Conservation (phyloP, 2,888 invertebrate species). For the Drosophila paracracens region DNA sequence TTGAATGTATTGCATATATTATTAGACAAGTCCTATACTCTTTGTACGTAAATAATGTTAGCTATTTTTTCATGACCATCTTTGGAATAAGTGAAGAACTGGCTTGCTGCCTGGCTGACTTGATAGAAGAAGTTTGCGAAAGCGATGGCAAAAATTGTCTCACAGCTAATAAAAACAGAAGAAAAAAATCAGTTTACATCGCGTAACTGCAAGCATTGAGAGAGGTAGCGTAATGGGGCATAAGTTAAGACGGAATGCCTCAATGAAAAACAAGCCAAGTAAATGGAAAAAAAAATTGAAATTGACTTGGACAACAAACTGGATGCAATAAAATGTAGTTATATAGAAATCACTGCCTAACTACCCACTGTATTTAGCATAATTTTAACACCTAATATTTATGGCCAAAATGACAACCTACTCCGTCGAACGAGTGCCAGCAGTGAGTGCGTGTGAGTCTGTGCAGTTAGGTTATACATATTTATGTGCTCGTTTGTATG, state of each 20-base stretch:
- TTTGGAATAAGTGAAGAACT: conserved; percentile 67
- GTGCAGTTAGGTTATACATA: conserved; percentile 42
- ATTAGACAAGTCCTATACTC: neutral
- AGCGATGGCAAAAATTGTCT: conserved; percentile 44
- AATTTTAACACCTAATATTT: conserved; percentile 70
- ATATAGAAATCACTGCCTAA: conserved; percentile 40
- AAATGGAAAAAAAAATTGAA: conserved; percentile 9
- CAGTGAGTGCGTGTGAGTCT: conserved; percentile 24
- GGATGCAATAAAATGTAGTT: conserved; percentile 52
- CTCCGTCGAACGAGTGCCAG: conserved; percentile 36
- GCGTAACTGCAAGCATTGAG: conserved; percentile 46
- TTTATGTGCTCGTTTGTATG: conserved; percentile 64
- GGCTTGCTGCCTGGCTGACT: conserved; percentile 43
- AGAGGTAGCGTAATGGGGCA: conserved; percentile 50
- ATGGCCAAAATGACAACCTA: conserved; percentile 61
- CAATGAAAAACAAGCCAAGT: conserved; percentile 40
- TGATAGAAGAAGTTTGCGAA: conserved; percentile 59
- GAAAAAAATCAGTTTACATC: conserved; percentile 15
- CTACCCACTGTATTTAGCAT: conserved; percentile 68
- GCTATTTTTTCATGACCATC: conserved; percentile 63
- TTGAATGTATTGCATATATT: neutral
- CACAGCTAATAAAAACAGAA: conserved; percentile 26
- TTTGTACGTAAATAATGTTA: conserved; percentile 31
- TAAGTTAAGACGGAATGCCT: conserved; percentile 47
- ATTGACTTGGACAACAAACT: conserved; percentile 41